Evolutionary conservation across 2,797 vertebrate species (phyloP).

Genomic region (Catostomus latipinnis): DNA sequence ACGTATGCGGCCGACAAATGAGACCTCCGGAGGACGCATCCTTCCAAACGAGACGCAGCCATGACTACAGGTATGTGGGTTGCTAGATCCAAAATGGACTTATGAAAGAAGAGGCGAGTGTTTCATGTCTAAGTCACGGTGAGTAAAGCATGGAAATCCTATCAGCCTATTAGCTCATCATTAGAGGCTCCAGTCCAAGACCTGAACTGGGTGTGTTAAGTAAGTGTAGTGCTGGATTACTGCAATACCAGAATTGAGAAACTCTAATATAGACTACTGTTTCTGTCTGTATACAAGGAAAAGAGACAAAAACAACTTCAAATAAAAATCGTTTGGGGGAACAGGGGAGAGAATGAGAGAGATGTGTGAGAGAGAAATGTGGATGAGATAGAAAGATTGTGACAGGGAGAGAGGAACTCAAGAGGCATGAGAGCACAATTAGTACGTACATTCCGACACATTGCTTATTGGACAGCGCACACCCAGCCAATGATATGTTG

Average conservation of each 20-base stretch:
- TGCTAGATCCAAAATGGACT: background rate
- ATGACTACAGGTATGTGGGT: constrained; percentile 17
- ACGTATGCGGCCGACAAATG: too few species aligned
- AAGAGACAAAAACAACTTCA: too few species aligned
- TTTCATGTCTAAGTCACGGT: background rate
- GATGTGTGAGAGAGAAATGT: background rate
- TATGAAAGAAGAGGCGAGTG: background rate
- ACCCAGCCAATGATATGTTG: constrained; percentile 66
- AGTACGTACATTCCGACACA: constrained; percentile 30
- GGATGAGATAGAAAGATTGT: background rate
- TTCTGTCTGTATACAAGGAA: too few species aligned
- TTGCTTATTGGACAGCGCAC: constrained; percentile 47
- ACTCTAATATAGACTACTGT: too few species aligned
- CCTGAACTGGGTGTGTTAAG: too few species aligned
- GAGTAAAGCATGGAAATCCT: background rate
- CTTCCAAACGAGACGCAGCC: too few species aligned
- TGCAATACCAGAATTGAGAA: too few species aligned
- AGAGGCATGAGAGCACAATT: background rate
- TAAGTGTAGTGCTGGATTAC: too few species aligned
- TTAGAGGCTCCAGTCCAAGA: background rate
- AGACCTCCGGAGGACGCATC: too few species aligned
- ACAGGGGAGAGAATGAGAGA: too few species aligned
- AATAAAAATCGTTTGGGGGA: too few species aligned
- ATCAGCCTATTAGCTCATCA: background rate
- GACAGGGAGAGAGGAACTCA: background rate